Conservation (phyloP, 2,888 invertebrate species). For the Fragum sueziense region DNA sequence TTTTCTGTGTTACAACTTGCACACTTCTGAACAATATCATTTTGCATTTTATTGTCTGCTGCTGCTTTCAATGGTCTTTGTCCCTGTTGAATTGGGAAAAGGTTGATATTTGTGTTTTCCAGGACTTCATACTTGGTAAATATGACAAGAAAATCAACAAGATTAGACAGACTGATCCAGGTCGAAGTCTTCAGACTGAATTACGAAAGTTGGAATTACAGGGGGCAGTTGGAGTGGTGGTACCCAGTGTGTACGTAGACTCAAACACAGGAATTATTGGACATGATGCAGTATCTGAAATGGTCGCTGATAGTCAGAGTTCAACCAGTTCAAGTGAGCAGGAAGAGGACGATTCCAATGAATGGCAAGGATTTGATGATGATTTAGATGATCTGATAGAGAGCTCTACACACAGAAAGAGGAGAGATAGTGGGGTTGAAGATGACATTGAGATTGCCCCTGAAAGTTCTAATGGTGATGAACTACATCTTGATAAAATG, state of each 20-base stretch:
- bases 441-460: neutral
- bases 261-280: neutral
- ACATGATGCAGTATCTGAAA: neutral
- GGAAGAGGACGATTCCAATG: neutral
- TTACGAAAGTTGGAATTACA: neutral
- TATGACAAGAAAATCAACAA: conserved; percentile 6
- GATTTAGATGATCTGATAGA: neutral
- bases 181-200: neutral
- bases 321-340: neutral
- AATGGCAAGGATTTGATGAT: neutral
- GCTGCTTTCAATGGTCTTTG: too few species aligned
- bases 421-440: conserved; percentile 8
- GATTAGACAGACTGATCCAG: neutral
- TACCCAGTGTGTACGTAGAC: neutral
- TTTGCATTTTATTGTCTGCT: too few species aligned
- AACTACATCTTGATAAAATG: neutral
- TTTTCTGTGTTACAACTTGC: too few species aligned
- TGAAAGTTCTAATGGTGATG: neutral
- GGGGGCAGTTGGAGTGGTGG: neutral
- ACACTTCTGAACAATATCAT: too few species aligned
- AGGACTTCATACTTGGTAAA: conserved; percentile 15
- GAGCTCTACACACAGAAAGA: neutral
- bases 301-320: neutral
- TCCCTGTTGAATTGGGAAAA: too few species aligned
- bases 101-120: too few species aligned